Evolutionary conservation across 2,113 vertebrate species (phyloP).

Genomic region (Spea multiplicata): DNA sequence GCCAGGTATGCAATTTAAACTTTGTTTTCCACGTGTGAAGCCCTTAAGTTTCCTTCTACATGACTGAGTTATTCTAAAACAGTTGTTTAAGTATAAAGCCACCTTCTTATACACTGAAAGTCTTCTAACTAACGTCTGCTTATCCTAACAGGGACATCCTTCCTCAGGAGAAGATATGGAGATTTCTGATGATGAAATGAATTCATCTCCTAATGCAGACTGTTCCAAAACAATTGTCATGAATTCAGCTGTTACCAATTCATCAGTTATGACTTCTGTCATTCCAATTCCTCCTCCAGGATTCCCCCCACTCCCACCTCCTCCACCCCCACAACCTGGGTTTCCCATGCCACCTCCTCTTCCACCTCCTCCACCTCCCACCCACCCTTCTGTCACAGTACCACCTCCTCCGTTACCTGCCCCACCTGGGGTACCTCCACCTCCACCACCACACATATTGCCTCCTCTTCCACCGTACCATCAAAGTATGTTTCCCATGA

Average conservation of each 20-base stretch:
- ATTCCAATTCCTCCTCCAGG: conserved; percentile 77
- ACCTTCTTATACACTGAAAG: not conserved
- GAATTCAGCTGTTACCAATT: conserved; percentile 77
- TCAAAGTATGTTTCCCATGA: conserved; percentile 80
- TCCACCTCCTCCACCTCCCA: conserved; percentile 64
- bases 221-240: conserved; percentile 90
- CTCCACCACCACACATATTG: conserved; percentile 79
- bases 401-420: conserved; percentile 49
- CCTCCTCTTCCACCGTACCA: conserved; percentile 76
- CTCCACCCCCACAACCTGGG: conserved; percentile 66
- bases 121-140: not conserved
- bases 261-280: conserved; percentile 70
- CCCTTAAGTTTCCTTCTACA: too few relatives aligned
- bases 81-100: not conserved
- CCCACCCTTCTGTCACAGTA: conserved; percentile 57
- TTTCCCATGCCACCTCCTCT: conserved; percentile 60
- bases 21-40: too few relatives aligned
- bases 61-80: too few relatives aligned
- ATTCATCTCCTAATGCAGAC: conserved; percentile 80
- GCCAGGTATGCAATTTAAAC: too few relatives aligned
- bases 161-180: conserved; percentile 99
- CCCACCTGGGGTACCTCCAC: conserved; percentile 61
- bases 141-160: conserved; percentile 71
- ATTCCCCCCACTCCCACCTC: conserved; percentile 74
- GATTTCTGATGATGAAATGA: conserved; percentile 95